A percentile compares a stretch with the other conserved stretches of the same genome.
Evolutionary conservation across 92 coral and sea anemone species (phyloP).

Genomic region (Paragorgia papillata): DNA sequence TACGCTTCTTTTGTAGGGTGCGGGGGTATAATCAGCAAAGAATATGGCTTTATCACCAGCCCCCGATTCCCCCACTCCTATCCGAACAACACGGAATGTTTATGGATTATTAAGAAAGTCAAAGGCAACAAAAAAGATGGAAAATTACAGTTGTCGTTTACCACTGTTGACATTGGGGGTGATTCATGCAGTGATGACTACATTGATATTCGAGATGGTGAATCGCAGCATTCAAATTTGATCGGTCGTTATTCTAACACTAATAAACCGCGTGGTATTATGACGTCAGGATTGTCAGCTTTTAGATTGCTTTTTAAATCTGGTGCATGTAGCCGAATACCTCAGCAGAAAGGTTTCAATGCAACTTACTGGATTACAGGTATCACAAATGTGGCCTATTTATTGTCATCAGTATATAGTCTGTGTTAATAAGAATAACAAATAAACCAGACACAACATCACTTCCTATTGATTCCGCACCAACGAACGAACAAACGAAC

Average conservation of each 20-base stretch:
- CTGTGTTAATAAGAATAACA: too few relatives aligned
- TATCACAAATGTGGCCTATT: background rate
- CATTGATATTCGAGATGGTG: background rate
- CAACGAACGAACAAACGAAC: too few relatives aligned
- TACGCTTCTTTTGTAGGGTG: background rate
- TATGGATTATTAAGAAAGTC: background rate
- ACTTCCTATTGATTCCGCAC: too few relatives aligned
- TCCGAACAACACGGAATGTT: background rate
- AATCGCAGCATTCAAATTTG: background rate
- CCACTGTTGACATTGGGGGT: background rate
- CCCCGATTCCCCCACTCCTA: background rate
- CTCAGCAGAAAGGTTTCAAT: background rate
- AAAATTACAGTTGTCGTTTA: background rate
- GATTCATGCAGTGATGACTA: background rate
- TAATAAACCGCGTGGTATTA: background rate
- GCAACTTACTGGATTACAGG: conserved; percentile 17
- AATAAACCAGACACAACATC: too few relatives aligned
- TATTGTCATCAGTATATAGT: background rate
- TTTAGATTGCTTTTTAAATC: conserved; percentile 12
- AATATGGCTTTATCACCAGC: background rate
- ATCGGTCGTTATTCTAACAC: background rate
- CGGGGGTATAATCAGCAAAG: background rate
- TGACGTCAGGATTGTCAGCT: background rate
- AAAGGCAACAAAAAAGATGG: too few relatives aligned
- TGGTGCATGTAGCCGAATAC: background rate